Base-by-base conservation (phyloP, 1,140 invertebrate genomes). In the Hyles euphorbiae region DNA sequence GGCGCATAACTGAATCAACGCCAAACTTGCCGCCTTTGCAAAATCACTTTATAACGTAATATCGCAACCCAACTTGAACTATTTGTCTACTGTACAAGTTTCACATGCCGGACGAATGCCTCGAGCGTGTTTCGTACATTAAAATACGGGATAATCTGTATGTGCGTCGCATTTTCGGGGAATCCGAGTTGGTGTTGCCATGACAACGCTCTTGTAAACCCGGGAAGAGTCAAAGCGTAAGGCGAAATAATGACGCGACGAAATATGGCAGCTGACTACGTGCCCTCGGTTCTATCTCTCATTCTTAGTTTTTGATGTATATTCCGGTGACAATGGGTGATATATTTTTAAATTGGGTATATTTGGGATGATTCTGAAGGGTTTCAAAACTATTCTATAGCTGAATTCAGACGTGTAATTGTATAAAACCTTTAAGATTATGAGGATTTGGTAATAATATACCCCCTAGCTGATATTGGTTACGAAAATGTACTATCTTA, bases 11-110 rank as follows among this genome's bases (percentile, higher is more conserved):
- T 70, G 56, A 74, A 69, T 67, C 60, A 74, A 76, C 22, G 68
- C 71, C 56, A 52, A 77, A 74, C 63, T 73, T 60, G 51, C 43
- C 56, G 68, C 67, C 70, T 61, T 74, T 63, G 70, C 60, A 68
- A 72, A 77, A 59, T 68, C 69, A 78, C 74, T 81, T 77, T 73
- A 75, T 77, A 78, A 74, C 66, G 65, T 58, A 78, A 78, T 80
- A 78, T 72, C 66, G 69, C 67, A 70, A 67, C 61, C 61, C 67
- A 80, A 86, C 68, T 83, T 62, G 67, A 87, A 87, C 78, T 87
- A 87, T 84, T 84, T 75, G 74, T 74, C 66, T 72, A 76, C 67
- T 74, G 67, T 75, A 68, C 74, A 75, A 80, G 75, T 83, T 83
- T 71, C 63, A 64, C 65, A 72, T 74, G 70, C 82, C 75, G 55